These are phyloP conservation scores for Andrena praecox DNA, from an alignment of 2,888 invertebrate species.

Conservation along the genomic window DNA sequence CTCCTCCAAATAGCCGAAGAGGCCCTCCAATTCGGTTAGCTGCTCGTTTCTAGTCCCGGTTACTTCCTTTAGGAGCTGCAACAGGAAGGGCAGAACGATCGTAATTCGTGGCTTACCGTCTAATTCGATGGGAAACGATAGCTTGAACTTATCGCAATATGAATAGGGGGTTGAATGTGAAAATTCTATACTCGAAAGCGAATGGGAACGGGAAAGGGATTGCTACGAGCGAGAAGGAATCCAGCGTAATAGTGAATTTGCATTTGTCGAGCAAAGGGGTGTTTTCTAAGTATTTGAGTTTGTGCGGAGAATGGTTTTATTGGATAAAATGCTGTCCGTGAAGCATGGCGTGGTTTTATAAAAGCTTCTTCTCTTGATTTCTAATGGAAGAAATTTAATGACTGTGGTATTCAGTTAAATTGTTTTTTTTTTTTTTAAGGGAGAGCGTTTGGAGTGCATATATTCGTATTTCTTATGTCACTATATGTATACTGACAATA, in stretches of 20 bases:
- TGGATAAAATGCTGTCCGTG: background rate
- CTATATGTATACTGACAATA: conserved; percentile 13
- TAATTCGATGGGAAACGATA: conserved; percentile 20
- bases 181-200: background rate
- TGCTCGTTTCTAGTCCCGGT: conserved; percentile 88
- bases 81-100: conserved; percentile 15
- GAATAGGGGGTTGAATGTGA: background rate
- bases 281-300: background rate
- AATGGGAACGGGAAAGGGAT: conserved; percentile 18
- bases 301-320: conserved; percentile 2
- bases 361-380: background rate
- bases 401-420: no score
- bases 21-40: conserved; percentile 88
- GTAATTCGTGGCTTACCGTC: conserved; percentile 7
- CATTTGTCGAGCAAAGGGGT: conserved; percentile 10
- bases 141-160: background rate
- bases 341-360: background rate
- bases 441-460: no score
- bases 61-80: conserved; percentile 78
- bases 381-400: background rate
- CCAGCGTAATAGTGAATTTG: conserved; percentile 42
- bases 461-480: no score
- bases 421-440: no score
- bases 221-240: conserved; percentile 62
- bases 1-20: conserved; percentile 89